Conservation (phyloP, 2,888 invertebrate species). For the Orthosia gracilis region DNA sequence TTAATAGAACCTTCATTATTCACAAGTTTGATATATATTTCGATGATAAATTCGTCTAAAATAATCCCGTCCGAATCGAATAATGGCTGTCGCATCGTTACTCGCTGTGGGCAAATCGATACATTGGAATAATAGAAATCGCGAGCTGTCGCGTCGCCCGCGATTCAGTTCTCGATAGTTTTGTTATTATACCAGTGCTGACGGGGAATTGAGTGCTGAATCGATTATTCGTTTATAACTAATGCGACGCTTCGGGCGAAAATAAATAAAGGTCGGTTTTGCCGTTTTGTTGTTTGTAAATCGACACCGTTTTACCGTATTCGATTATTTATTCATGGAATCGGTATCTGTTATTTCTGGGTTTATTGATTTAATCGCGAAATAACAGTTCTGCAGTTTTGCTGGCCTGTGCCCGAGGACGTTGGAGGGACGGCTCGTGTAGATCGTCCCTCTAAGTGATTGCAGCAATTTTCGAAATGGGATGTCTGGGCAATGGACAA, state of each 20-base stretch:
- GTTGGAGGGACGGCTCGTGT: slow-evolving; percentile 42
- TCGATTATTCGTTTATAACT: slow-evolving; percentile 81
- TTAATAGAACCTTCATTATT: slow-evolving; percentile 55
- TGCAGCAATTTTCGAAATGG: slow-evolving; percentile 62
- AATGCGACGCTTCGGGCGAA: slow-evolving; percentile 79
- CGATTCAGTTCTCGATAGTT: slow-evolving; percentile 83
- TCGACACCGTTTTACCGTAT: slow-evolving; percentile 66
- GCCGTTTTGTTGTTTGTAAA: slow-evolving; percentile 60
- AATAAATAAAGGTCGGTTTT: slow-evolving; percentile 73
- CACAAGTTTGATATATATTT: slow-evolving; percentile 62
- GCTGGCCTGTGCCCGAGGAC: slow-evolving; percentile 51
- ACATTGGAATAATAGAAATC: slow-evolving; percentile 84
- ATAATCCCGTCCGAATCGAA: slow-evolving; percentile 70
- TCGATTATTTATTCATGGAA: slow-evolving; percentile 67
- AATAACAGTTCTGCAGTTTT: slow-evolving; percentile 59
- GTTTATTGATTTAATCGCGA: slow-evolving; percentile 62
- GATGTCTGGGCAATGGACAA: slow-evolving; percentile 57
- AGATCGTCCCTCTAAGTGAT: slow-evolving; percentile 51
- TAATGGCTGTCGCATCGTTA: slow-evolving; percentile 78
- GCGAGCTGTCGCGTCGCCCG: slow-evolving; percentile 75
- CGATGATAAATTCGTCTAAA: slow-evolving; percentile 72
- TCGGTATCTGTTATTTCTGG: slow-evolving; percentile 62
- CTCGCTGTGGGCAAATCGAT: slow-evolving; percentile 78
- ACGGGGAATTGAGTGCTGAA: slow-evolving; percentile 81
- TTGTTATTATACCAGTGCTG: slow-evolving; percentile 81